Conservation (phyloP, 1,140 invertebrate species). For the Littorina saxatilis region DNA sequence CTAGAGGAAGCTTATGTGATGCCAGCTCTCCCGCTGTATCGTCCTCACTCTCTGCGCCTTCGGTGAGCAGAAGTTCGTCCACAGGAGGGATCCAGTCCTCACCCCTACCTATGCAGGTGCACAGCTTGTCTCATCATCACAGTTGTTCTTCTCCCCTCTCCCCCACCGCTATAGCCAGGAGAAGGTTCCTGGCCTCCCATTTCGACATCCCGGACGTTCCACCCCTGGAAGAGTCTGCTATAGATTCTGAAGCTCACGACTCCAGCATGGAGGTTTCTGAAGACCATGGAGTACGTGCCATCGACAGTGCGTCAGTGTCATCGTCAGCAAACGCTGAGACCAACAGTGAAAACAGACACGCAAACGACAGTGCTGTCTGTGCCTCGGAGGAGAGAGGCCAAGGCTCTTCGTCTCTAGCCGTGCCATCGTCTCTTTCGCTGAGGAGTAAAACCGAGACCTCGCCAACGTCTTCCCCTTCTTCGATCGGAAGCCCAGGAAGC, state of each 20-base stretch:
- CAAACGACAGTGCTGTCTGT: not conserved
- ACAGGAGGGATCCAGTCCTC: not conserved
- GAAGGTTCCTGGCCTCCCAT: constrained; percentile 6
- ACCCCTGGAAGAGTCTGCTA: constrained; percentile 10
- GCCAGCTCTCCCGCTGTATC: too few species aligned
- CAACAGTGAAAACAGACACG: not conserved
- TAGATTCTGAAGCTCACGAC: constrained; percentile 1
- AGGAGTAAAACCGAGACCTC: not conserved
- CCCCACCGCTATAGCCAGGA: not conserved
- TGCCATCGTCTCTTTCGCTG: not conserved
- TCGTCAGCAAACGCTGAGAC: not conserved
- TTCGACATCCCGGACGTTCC: constrained; percentile 25
- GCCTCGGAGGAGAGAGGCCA: not conserved
- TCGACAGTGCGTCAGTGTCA: too few species aligned
- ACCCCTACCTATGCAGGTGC: not conserved
- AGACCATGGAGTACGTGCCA: too few species aligned
- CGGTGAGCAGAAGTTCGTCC: not conserved
- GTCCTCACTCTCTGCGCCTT: not conserved
- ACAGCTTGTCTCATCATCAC: not conserved
- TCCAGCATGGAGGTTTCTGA: not conserved
- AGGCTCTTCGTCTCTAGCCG: not conserved
- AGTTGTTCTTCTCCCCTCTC: constrained; percentile 11
- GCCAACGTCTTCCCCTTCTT: not conserved
- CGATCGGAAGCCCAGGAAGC: not conserved
- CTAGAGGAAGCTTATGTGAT: too few species aligned